Base-by-base conservation (phyloP, 2,797 vertebrate genomes). In the Danio albolineatus region DNA sequence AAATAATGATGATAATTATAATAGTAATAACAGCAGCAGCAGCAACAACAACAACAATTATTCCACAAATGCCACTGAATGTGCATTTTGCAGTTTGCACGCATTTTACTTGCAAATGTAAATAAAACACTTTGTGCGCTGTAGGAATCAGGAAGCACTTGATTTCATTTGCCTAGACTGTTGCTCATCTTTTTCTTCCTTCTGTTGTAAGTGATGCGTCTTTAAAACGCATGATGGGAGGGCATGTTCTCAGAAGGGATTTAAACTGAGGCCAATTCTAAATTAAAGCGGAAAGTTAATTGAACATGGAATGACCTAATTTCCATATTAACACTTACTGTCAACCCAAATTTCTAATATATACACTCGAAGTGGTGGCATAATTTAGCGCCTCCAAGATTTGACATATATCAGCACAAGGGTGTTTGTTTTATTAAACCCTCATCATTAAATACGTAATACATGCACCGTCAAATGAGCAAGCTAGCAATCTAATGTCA, bases 191-290 rank as follows among this genome's bases (percentile, higher is more conserved):
- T 84, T 71, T 51, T 53, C 71, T 76, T 61, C 7, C 28, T 59
- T 61, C 36, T 17, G 21, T 67, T 77, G 46, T 48, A 17, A 44
- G 39, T 28, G 39, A 51, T 49, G 44, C 28, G 76, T 69, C 60
- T 51, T 53, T 10, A 49, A 57, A 62, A 86, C 78, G 62, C 81
- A 49, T 76, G 87, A 89, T 81, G 84, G 84, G 84, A 59, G 28
- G 69, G 51, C 21, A 38, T 36, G 10, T 67, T 36, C 64, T 77
- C 62, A 38, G 16, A 56, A 48, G 62, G 51, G 54, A 60, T 78
- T 78, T 48, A 21, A 38, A 60, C 65, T 28, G 70, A 70, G 64
- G 13, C 65, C 75, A 78, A 28, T 78, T 78, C 65, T 61, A 78
- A 70, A 78, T 78, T 78, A 60, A 78, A 70, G 76, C 38, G 44